Evolutionary conservation across 2,888 invertebrate genomes (phyloP).

Genomic region (Eugnorisma glareosa): DNA sequence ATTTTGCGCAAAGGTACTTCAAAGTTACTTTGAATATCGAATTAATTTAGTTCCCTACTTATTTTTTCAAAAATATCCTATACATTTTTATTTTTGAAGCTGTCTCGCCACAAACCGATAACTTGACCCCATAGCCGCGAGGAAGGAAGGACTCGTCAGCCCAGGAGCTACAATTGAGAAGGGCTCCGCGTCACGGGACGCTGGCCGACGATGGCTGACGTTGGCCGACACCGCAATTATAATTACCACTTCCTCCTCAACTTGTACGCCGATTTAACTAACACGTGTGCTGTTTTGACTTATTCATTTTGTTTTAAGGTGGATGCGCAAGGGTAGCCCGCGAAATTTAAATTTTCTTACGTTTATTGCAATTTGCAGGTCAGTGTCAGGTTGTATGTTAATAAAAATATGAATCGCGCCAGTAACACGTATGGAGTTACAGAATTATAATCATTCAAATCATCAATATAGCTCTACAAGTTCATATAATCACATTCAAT

Average conservation of each 20-base stretch:
- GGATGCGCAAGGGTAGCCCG: no score
- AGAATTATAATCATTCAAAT: no score
- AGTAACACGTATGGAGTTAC: no score
- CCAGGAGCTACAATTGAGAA: slow-evolving; percentile 71
- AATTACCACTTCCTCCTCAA: slow-evolving; percentile 78
- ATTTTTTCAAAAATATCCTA: background rate
- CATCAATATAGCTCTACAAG: no score
- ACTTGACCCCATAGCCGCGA: slow-evolving; percentile 57
- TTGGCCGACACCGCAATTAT: slow-evolving; percentile 71
- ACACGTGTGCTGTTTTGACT: slow-evolving; percentile 50
- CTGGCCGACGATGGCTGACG: slow-evolving; percentile 49
- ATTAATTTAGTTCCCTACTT: background rate
- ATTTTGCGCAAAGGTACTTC: background rate
- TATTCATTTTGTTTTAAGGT: slow-evolving; percentile 48
- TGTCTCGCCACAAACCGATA: slow-evolving; percentile 10
- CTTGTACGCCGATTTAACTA: slow-evolving; percentile 68
- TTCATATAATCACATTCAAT: no score
- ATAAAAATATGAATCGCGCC: no score
- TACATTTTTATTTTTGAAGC: no score
- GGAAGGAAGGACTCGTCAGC: slow-evolving; percentile 72
- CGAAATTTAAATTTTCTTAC: no score
- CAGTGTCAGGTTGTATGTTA: no score
- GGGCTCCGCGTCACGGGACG: slow-evolving; percentile 68
- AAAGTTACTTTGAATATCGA: background rate
- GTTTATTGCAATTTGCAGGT: no score